Base-by-base conservation (phyloP, 2,113 vertebrate genomes). In the Amphiprion ocellaris region DNA sequence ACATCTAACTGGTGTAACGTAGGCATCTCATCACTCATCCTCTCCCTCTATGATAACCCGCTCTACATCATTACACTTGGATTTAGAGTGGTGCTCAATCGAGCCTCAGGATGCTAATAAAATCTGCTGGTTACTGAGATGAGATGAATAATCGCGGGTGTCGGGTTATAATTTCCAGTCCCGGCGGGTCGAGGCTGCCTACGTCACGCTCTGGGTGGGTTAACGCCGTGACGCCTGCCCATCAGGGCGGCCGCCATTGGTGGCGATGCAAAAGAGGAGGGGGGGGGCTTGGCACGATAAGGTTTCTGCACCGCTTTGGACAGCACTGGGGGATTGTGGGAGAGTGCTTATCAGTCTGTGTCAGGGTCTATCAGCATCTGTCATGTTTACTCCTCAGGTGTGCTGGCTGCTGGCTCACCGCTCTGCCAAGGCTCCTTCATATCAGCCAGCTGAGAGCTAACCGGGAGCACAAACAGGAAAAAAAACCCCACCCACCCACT, bases 361-460 rank as follows among this genome's bases (percentile, higher is more conserved):
- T 93, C 90, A 91, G 88, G 85, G 88, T 90, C 88, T 87, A 87
- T 91, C 89, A 90, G 88, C 83, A 82, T 86, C 89, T 85, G 87
- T 89, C 88, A 88, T 89, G 88, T 92, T 93, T 88, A 88, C 88
- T 93, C 88, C 88, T 91, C 85, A 90, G 89, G 88, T 90, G 83
- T 80, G 86, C 75, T 71, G 74, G 88, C 84, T 82, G 84, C 77
- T 82, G 84, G 84, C 85, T 84, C 71, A 73, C 87, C 81, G 87
- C 81, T 90, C 87, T 80, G 84, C 79, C 79, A 86, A 85, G 80
- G 41, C 82, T 84, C 50, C 82, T 78, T 85, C 85, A 82, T 86
- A 87, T 90, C 89, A 89, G 80, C 69, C 79, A 62, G 74, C 74
- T 61, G 88, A 75, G 79, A 87, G 78, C 82, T 65, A 90, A 85